A percentile compares a stretch with the other conserved stretches of the same genome.
Evolutionary conservation across 2,888 invertebrate genomes (phyloP).

Genomic region (Podabrus alpinus): DNA sequence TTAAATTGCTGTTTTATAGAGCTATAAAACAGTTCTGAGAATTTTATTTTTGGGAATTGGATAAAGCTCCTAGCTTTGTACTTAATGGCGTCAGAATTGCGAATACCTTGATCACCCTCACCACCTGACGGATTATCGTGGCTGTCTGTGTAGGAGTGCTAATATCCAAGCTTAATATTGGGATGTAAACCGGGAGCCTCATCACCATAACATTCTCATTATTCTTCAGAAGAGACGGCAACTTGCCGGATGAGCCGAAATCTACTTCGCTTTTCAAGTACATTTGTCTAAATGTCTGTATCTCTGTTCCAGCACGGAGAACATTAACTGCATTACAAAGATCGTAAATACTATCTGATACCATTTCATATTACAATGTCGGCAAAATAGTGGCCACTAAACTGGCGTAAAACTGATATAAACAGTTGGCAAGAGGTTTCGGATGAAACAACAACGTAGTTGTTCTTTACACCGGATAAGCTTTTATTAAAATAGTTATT

Average conservation of each 20-base stretch:
- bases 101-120: slow-evolving; percentile 22
- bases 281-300: slow-evolving; percentile 48
- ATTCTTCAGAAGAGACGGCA: slow-evolving; percentile 46
- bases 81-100: slow-evolving; percentile 7
- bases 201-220: slow-evolving; percentile 57
- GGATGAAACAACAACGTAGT: slow-evolving; percentile 9
- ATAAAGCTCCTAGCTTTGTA: slow-evolving; percentile 8
- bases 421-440: slow-evolving; percentile 36
- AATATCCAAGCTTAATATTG: slow-evolving; percentile 52
- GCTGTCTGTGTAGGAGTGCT: slow-evolving; percentile 42
- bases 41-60: background rate
- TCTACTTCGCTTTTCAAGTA: slow-evolving; percentile 44
- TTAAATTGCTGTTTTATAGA: background rate
- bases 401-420: slow-evolving; percentile 42
- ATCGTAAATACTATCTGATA: slow-evolving; percentile 43
- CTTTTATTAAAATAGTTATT: slow-evolving; percentile 20
- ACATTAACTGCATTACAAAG: slow-evolving; percentile 45
- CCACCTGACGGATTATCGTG: slow-evolving; percentile 46
- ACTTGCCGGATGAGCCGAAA: slow-evolving; percentile 43
- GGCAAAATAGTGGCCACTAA: slow-evolving; percentile 36
- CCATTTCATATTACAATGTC: slow-evolving; percentile 39
- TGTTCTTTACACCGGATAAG: slow-evolving; percentile 13
- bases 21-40: background rate
- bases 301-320: slow-evolving; percentile 43
- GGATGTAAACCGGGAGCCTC: slow-evolving; percentile 50